Percentiles rank a stretch among this genome's conserved stretches.
Conservation (phyloP, 2,113 vertebrate species). For the Dryoscopus gambensis region DNA sequence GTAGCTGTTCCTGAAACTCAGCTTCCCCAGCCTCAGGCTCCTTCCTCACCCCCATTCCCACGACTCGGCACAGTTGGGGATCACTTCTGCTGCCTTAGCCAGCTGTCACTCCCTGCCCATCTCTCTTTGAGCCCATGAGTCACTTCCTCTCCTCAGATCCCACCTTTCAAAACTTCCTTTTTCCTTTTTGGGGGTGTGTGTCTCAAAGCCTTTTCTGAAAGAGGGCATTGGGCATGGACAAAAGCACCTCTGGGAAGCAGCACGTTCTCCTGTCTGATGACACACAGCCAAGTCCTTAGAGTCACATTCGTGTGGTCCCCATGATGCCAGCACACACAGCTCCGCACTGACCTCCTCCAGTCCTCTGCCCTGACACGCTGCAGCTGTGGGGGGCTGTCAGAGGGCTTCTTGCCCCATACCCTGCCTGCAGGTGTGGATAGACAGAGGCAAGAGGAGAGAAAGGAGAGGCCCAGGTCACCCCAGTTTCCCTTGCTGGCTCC, state of each 20-base stretch:
- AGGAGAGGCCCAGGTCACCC: not conserved
- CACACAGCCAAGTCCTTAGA: not conserved
- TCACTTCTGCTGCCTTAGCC: not conserved
- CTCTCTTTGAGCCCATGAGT: conserved; percentile 51
- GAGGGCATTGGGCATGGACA: not conserved
- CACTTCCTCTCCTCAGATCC: conserved; percentile 45
- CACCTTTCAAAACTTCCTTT: conserved; percentile 67
- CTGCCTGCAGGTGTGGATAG: not conserved
- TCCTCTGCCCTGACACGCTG: not conserved
- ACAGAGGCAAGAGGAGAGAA: not conserved
- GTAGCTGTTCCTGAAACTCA: not conserved
- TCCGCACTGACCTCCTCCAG: not conserved
- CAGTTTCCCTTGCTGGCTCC: rapidly evolving
- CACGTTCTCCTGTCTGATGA: not conserved
- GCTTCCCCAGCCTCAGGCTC: not conserved
- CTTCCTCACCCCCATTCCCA: conserved; percentile 49
- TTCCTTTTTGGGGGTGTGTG: not conserved
- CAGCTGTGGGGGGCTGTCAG: not conserved
- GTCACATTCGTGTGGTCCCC: rapidly evolving
- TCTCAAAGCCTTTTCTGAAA: not conserved
- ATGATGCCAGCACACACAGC: rapidly evolving
- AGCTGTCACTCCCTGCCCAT: not conserved
- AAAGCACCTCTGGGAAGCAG: not conserved
- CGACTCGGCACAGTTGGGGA: conserved; percentile 40
- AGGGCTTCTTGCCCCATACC: not conserved